Evolutionary conservation across 92 coral and sea anemone genomes (phyloP), one percentile per base, ranked within the genome.

Genomic region (Siderastrea siderea): DNA sequence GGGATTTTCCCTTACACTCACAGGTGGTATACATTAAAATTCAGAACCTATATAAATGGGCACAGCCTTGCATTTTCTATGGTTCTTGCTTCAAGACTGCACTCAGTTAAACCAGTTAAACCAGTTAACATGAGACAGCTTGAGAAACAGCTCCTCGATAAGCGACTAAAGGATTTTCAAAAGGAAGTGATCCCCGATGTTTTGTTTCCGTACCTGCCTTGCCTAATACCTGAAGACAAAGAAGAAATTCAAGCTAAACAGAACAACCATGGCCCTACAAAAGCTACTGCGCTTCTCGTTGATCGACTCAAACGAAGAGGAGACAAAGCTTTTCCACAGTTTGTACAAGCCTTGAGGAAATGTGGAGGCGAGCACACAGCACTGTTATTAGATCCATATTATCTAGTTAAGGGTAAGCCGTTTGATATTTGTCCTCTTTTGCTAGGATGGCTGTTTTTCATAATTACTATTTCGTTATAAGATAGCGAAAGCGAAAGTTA

Each of bases 361-460:
- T 92, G 95, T 16, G 99, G 99, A 11, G 74, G 82, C 68, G 92
- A 69, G 7, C 97, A 97, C 12, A 92, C 95, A 6, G 99, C 99
- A 1, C 84, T 95, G 91, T 78, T 97, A 14, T 81, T 97, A 13
- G 99, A 97, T 55, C 98, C 99, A 9, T 73, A 68, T 55, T 74
- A 84, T 45, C 7, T 11, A n/a, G 91, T 74, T 64, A 85, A 75
- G 62, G 98, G 99, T 95, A 85, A 75, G 82, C 58, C 0, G 3
- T 57, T 63, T 3, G 3, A 1, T 1, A 62, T 8, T 6, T 77
- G 3, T 47, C 16, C 48, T 62, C 7, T 14, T 17, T 16, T 44
- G 4, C 8, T 38, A 10, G 3, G 38, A 59, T 45, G n/a, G 66
- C 73, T 15, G 16, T 53, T 75, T 75, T 54, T 3, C 55, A 7